phyloP scores from a whole-genome alignment of 2,888 invertebrate species.

The Drosophila hamatofila region DNA sequence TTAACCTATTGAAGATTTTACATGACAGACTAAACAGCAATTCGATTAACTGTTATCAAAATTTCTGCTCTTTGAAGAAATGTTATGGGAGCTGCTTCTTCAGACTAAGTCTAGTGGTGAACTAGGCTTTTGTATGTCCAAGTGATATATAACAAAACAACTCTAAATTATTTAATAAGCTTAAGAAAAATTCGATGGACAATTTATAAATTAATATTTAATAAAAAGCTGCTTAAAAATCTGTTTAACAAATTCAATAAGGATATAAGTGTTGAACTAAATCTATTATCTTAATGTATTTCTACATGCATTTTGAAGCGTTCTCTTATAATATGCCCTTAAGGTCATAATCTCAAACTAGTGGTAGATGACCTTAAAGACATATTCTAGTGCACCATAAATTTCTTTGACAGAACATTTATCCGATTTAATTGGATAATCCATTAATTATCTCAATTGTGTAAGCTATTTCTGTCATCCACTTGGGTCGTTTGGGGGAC shows the following conservation, averaged over 20 bases:
- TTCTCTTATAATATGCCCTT: too few relatives aligned
- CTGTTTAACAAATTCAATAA: too few relatives aligned
- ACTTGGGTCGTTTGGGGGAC: conserved; percentile 5
- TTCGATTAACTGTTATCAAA: background rate
- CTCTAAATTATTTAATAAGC: too few relatives aligned
- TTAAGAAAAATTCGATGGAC: too few relatives aligned
- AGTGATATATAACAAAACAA: too few relatives aligned
- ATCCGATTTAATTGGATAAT: conserved; percentile 11
- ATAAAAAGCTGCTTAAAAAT: too few relatives aligned
- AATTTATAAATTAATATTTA: too few relatives aligned
- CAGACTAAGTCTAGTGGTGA: background rate
- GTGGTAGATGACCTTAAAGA: background rate
- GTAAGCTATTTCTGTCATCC: conserved; percentile 5
- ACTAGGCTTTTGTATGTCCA: too few relatives aligned
- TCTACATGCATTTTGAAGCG: background rate
- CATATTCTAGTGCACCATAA: background rate
- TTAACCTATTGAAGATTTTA: background rate
- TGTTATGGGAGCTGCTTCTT: background rate
- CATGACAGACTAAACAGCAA: background rate
- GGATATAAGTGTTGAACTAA: too few relatives aligned
- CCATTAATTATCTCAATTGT: conserved; percentile 13
- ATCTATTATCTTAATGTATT: background rate
- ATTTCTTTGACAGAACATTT: background rate
- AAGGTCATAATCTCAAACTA: background rate
- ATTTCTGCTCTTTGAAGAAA: background rate